Conservation (phyloP, 2,113 vertebrate species). For the Bolborhynchus lineola region DNA sequence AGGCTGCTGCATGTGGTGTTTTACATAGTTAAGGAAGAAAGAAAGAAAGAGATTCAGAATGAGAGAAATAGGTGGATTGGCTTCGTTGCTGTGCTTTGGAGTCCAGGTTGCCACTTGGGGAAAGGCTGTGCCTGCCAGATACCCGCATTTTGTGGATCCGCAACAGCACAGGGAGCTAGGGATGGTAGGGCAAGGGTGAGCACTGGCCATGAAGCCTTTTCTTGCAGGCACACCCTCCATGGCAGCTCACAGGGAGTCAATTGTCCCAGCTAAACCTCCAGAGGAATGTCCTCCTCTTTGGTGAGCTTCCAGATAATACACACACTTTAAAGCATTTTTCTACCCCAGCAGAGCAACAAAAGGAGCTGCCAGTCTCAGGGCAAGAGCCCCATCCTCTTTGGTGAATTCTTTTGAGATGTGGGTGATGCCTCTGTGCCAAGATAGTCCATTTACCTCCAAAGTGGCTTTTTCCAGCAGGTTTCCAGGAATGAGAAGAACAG, state of each 20-base stretch:
- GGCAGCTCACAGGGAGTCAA: rapidly evolving
- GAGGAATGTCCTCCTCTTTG: neutral
- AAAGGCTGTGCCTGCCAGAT: neutral
- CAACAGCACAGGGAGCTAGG: neutral
- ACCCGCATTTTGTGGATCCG: neutral
- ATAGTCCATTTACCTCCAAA: conserved; percentile 13
- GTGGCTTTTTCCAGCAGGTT: conserved; percentile 55
- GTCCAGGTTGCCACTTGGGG: neutral
- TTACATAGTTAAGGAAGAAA: neutral
- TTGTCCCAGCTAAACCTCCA: neutral
- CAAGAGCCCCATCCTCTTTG: neutral
- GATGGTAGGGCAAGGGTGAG: neutral
- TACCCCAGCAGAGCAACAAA: neutral
- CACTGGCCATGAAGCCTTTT: neutral
- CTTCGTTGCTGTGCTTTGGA: neutral
- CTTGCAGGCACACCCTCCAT: neutral
- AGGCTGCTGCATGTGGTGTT: neutral
- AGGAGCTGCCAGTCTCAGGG: neutral
- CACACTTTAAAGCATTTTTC: conserved; percentile 15
- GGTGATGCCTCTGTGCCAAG: neutral
- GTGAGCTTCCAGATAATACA: neutral
- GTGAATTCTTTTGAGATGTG: conserved; percentile 2
- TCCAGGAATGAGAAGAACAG: conserved; percentile 68
- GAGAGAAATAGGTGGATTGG: neutral
- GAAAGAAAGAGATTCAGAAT: neutral